phyloP scores from a whole-genome alignment of 2,888 invertebrate genomes.

The Nephrotoma guestfalica region DNA sequence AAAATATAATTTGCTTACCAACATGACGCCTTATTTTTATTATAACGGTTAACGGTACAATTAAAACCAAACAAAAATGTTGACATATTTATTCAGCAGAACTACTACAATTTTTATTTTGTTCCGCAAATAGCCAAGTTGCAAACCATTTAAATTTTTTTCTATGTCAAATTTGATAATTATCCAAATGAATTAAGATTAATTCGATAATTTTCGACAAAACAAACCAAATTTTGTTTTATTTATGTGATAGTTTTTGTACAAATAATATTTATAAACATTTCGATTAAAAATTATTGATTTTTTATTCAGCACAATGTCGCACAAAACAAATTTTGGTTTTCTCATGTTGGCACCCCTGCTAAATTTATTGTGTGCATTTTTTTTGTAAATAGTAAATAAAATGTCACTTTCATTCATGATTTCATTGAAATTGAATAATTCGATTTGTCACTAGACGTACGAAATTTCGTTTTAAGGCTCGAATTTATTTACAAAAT shows the following conservation, averaged over 20 bases:
- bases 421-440: neutral
- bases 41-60: neutral
- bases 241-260: neutral
- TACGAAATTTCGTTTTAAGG: neutral
- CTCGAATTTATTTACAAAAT: neutral
- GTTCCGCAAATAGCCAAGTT: neutral
- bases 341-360: neutral
- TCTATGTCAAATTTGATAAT: neutral
- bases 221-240: neutral
- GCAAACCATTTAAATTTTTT: neutral
- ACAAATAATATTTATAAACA: neutral
- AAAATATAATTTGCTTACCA: no score
- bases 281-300: neutral
- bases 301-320: neutral
- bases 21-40: neutral
- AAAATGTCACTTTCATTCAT: neutral
- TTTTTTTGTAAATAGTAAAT: neutral
- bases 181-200: no score
- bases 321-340: neutral
- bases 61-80: neutral
- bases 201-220: neutral
- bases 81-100: neutral
- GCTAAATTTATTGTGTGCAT: neutral
- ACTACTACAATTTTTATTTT: neutral
- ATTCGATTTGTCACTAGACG: neutral